These are phyloP conservation scores for Sebastes minor DNA, from an alignment of 2,797 vertebrate species.

Conservation along the genomic window DNA sequence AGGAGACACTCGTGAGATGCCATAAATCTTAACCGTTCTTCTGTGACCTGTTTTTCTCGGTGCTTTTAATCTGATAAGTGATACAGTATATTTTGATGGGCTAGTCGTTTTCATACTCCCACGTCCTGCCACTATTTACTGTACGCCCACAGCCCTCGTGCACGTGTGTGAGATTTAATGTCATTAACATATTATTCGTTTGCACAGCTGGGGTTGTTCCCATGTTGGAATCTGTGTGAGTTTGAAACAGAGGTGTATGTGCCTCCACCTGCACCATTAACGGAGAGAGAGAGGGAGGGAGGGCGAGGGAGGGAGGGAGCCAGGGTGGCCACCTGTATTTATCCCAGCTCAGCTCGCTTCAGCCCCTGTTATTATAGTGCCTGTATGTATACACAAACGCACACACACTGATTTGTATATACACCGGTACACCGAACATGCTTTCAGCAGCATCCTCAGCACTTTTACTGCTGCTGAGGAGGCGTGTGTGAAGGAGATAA, in stretches of 20 bases:
- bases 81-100: background rate
- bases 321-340: slow-evolving; percentile 38
- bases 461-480: slow-evolving; percentile 23
- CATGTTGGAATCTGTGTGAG: background rate
- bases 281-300: background rate
- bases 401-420: slow-evolving; percentile 5
- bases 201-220: slow-evolving; percentile 32
- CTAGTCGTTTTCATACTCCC: slow-evolving; percentile 9
- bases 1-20: background rate
- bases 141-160: background rate
- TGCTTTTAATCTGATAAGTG: slow-evolving; percentile 14
- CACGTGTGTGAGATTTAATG: background rate
- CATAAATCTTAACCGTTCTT: background rate
- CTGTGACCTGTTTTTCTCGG: background rate
- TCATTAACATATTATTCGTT: slow-evolving; percentile 21
- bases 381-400: background rate
- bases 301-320: background rate
- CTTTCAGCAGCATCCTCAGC: slow-evolving; percentile 38
- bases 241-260: background rate
- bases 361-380: slow-evolving; percentile 37
- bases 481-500: slow-evolving; percentile 11
- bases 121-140: background rate
- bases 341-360: slow-evolving; percentile 32
- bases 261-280: slow-evolving; percentile 15
- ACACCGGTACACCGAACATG: background rate